phyloP scores from a whole-genome alignment of 2,113 vertebrate genomes.

The Galeopterus variegatus region DNA sequence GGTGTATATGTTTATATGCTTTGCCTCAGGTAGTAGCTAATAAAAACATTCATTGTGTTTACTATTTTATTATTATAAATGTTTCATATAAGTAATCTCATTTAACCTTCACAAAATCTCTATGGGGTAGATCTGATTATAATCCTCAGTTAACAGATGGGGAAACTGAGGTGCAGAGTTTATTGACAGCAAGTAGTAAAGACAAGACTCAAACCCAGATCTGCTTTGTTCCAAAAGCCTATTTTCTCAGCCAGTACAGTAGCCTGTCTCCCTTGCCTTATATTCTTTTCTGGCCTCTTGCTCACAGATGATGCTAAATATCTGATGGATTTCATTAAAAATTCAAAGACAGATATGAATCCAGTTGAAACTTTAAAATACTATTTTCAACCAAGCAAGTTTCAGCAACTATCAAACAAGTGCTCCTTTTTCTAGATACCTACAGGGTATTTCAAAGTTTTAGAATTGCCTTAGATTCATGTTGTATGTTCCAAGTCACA shows the following conservation, averaged over 20 bases:
- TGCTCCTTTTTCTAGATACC: not conserved
- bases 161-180: not conserved
- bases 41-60: not conserved
- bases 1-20: not conserved
- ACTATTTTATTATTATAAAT: not conserved
- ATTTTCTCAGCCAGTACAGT: not conserved
- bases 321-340: not conserved
- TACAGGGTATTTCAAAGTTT: not conserved
- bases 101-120: not conserved
- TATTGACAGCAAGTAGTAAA: not conserved
- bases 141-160: not conserved
- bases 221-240: not conserved
- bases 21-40: not conserved
- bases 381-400: not conserved
- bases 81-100: not conserved
- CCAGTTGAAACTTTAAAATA: not conserved
- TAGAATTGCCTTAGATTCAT: not conserved
- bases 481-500: not conserved
- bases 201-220: not conserved
- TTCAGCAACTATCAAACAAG: not conserved
- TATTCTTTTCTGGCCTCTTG: not conserved
- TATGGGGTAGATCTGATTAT: not conserved
- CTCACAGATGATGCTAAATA: not conserved
- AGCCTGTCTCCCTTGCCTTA: not conserved
- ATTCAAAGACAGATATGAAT: slow-evolving; percentile 5